Evolutionary conservation across 2,797 vertebrate genomes (phyloP).

Genomic region (Esox masquinongy): DNA sequence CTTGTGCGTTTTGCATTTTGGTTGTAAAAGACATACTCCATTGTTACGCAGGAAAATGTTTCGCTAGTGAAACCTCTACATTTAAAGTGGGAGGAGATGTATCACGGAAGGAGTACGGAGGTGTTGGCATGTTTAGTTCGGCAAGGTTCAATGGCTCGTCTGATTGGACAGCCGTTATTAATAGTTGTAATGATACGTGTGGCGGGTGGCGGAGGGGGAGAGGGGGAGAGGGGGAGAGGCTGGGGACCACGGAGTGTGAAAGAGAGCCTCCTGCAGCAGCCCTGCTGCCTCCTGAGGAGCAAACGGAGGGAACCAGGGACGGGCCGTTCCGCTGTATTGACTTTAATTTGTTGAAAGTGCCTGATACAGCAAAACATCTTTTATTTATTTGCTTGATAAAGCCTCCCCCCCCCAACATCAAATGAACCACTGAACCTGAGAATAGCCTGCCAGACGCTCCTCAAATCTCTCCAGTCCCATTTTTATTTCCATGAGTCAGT

Average conservation of each 20-base stretch:
- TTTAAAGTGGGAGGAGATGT: background rate
- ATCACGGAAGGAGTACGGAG: background rate
- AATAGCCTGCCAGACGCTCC: conserved; percentile 38
- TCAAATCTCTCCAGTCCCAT: conserved; percentile 20
- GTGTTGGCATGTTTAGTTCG: background rate
- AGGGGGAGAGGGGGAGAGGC: background rate
- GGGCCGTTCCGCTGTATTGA: conserved; percentile 54
- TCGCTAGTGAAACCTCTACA: background rate
- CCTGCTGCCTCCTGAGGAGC: conserved; percentile 19
- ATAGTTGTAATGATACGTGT: conserved; percentile 9
- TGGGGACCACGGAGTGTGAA: conserved; percentile 16
- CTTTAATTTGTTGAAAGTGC: conserved; percentile 58
- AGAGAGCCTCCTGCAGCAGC: background rate
- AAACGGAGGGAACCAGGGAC: conserved; percentile 24
- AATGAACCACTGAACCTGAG: conserved; percentile 57
- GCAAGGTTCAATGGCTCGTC: conserved; percentile 7
- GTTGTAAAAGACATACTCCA: background rate
- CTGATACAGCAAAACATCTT: conserved; percentile 60
- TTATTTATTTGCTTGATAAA: conserved; percentile 60
- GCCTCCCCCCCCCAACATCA: conserved; percentile 31
- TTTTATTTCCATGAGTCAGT: conserved; percentile 40
- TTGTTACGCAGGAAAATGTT: background rate
- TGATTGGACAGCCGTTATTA: conserved; percentile 4
- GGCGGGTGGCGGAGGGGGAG: background rate
- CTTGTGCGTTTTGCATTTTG: background rate